Conservation (phyloP, 2,797 vertebrate genomes). For the Sebastes jordani region DNA sequence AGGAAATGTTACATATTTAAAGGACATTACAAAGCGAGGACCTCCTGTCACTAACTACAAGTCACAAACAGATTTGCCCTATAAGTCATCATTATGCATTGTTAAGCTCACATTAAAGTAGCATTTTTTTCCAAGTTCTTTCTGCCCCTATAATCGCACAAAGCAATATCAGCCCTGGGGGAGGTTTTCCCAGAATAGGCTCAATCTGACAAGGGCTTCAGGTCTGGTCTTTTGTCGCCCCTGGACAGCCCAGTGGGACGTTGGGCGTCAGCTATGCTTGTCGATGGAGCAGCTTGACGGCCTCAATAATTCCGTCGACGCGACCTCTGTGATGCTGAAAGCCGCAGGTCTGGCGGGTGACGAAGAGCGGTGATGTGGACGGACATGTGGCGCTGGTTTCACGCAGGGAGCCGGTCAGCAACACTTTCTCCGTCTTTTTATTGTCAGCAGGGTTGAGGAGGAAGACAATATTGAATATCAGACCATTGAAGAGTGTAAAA, state of each 20-base stretch:
- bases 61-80: not conserved
- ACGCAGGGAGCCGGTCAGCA: conserved; percentile 29
- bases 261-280: conserved; percentile 63
- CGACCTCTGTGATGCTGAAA: conserved; percentile 58
- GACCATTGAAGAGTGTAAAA: conserved; percentile 61
- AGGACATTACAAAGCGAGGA: conserved; percentile 11
- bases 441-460: conserved; percentile 52
- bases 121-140: not conserved
- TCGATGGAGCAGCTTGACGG: conserved; percentile 64
- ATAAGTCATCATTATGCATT: not conserved
- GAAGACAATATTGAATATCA: conserved; percentile 56
- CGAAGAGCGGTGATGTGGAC: conserved; percentile 37
- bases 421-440: conserved; percentile 41
- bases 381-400: conserved; percentile 30
- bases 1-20: conserved; percentile 39
- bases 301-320: conserved; percentile 75
- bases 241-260: conserved; percentile 72
- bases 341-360: conserved; percentile 53
- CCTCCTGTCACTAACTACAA: not conserved
- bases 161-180: conserved; percentile 30
- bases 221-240: conserved; percentile 70
- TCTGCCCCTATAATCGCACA: conserved; percentile 9
- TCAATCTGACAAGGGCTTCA: conserved; percentile 57
- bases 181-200: conserved; percentile 43
- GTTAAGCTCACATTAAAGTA: not conserved